phyloP scores from a whole-genome alignment of 2,113 vertebrate genomes.

The Bolborhynchus lineola region DNA sequence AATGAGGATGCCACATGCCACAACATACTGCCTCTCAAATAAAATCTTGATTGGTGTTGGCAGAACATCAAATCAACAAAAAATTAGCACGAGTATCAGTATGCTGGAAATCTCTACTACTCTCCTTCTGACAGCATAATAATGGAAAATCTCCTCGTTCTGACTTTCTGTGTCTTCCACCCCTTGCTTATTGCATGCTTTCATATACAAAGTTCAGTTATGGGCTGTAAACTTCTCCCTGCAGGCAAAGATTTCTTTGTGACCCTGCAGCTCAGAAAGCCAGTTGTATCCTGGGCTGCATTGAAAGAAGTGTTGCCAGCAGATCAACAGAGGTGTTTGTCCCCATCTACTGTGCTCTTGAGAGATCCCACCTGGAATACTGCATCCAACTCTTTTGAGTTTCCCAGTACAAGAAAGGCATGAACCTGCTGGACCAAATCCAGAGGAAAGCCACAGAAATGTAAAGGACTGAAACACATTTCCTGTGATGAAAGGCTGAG shows the following conservation, averaged over 20 bases:
- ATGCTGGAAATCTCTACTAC: neutral
- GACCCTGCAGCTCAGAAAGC: neutral
- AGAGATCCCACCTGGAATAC: neutral
- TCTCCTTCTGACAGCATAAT: neutral
- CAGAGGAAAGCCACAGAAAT: neutral
- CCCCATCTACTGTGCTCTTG: fast-evolving
- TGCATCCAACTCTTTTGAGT: fast-evolving
- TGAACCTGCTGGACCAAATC: fast-evolving
- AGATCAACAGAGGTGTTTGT: neutral
- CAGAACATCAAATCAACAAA: neutral
- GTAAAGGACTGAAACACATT: neutral
- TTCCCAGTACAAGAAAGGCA: neutral
- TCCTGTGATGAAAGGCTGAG: neutral
- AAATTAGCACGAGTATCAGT: neutral
- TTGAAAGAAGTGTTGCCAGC: fast-evolving
- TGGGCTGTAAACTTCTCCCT: neutral
- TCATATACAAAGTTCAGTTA: neutral
- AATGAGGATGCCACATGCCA: neutral
- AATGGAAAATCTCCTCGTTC: neutral
- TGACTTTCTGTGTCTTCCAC: neutral
- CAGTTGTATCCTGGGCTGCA: neutral
- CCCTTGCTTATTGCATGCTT: neutral
- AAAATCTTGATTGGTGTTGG: neutral
- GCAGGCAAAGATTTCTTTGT: neutral
- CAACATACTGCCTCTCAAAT: neutral